Evolutionary conservation across 2,113 vertebrate species (phyloP), one percentile per base, ranked within the genome.

Genomic region (Oryzias woworae): DNA sequence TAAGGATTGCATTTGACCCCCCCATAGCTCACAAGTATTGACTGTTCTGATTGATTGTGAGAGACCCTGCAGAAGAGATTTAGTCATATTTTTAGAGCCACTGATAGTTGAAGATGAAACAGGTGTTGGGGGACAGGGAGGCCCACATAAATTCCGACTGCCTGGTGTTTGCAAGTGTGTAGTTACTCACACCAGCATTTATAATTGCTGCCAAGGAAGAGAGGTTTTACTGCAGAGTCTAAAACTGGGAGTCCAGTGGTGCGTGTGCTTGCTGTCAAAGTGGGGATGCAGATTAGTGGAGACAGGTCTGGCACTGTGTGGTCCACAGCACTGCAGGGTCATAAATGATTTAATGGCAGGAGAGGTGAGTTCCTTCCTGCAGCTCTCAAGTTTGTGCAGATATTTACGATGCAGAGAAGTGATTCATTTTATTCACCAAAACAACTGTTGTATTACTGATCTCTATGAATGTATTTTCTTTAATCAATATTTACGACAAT

Each of bases 301-400:
- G 83, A 76, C 83, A 75, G 75, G 67, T 68, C 68, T 73, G 45
- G 70, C 59, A 59, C 79, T 36, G 81, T 64, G 76, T 73, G 81
- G 64, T 76, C 77, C 80, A 75, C 56, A 81, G 76, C 61, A 71
- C 76, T 84, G 84, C 84, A 66, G 78, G 72, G 70, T 79, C 84
- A 86, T 86, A 80, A 86, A 89, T 86, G 82, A 89, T 89, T 87
- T 78, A 86, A 81, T 75, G 76, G 73, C 64, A 68, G 65, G 24
- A 71, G 70, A 84, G 80, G 71, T 82, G 71, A 86, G 66, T 75
- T 52, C 45, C 14, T 22, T 75, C 68, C 73, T 73, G 56, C 22
- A 53, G 67, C 58, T 67, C 68, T 72, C 49, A 48, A 69, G 78
- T 69, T 54, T 62, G 74, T 56, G 52, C 26, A 51, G 58, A 36